These are phyloP conservation scores for Donacobius atricapilla DNA, from an alignment of 2,113 vertebrate species.

Conservation along the genomic window DNA sequence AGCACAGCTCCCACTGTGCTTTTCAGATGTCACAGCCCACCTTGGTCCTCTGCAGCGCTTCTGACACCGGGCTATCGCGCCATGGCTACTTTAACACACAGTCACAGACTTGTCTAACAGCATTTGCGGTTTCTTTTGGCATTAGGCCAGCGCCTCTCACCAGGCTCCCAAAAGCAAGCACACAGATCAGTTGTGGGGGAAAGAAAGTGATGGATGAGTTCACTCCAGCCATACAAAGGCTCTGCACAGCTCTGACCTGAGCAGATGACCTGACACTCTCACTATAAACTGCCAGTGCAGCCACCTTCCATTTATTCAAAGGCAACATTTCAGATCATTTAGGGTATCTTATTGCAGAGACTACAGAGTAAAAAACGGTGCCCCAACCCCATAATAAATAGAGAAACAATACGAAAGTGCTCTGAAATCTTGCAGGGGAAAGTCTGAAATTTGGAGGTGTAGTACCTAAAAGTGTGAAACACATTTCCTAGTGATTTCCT, in stretches of 20 bases:
- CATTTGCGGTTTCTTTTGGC: not conserved
- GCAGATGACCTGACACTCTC: not conserved
- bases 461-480: not conserved
- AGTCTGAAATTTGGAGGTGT: not conserved
- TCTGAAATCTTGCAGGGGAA: not conserved
- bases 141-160: not conserved
- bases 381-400: not conserved
- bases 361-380: not conserved
- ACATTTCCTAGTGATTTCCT: not conserved
- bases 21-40: not conserved
- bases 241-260: not conserved
- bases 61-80: not conserved
- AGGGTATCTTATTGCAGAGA: not conserved
- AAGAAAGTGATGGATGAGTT: not conserved
- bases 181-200: not conserved
- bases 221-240: rapidly evolving
- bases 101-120: rapidly evolving
- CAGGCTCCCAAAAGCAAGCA: not conserved
- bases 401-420: rapidly evolving
- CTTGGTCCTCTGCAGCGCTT: rapidly evolving
- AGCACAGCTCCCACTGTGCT: not conserved
- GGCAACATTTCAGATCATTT: not conserved
- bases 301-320: not conserved
- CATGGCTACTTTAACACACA: not conserved
- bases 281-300: not conserved